Conservation (phyloP, 2,888 invertebrate genomes). For the Rotaria socialis region DNA sequence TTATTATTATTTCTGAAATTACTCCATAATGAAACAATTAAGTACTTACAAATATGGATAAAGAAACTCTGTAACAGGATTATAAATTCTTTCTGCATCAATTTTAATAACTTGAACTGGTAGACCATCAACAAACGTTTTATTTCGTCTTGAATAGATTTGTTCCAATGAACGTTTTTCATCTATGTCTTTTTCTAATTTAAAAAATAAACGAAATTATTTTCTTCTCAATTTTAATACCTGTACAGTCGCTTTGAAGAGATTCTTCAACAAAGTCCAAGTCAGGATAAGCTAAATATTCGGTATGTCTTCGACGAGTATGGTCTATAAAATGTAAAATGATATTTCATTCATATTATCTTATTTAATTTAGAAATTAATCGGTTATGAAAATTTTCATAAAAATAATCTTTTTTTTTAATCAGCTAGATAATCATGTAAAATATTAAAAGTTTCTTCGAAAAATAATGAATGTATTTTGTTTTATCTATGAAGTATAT, state of each 20-base stretch:
- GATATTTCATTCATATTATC: too few species aligned
- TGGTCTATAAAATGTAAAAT: too few species aligned
- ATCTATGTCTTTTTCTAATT: background rate
- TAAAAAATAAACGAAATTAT: background rate
- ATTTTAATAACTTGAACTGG: background rate
- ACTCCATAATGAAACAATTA: constrained; percentile 50
- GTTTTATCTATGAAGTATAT: too few species aligned
- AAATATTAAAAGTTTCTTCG: too few species aligned
- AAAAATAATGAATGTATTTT: too few species aligned
- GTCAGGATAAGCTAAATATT: background rate
- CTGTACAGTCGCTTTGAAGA: background rate
- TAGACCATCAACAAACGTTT: background rate
- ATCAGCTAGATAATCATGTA: too few species aligned
- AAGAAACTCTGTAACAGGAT: constrained; percentile 71
- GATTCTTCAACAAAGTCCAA: background rate
- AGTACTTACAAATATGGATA: constrained; percentile 78
- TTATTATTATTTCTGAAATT: background rate
- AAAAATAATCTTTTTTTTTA: too few species aligned
- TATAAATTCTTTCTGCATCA: background rate
- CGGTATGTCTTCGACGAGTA: background rate
- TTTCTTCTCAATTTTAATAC: background rate
- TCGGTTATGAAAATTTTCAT: too few species aligned
- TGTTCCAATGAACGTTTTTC: background rate
- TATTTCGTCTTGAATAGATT: background rate
- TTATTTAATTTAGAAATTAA: too few species aligned